Percentiles rank a stretch among this genome's conserved stretches.
phyloP scores from a whole-genome alignment of 2,113 vertebrate species.

The Desmodus rotundus region DNA sequence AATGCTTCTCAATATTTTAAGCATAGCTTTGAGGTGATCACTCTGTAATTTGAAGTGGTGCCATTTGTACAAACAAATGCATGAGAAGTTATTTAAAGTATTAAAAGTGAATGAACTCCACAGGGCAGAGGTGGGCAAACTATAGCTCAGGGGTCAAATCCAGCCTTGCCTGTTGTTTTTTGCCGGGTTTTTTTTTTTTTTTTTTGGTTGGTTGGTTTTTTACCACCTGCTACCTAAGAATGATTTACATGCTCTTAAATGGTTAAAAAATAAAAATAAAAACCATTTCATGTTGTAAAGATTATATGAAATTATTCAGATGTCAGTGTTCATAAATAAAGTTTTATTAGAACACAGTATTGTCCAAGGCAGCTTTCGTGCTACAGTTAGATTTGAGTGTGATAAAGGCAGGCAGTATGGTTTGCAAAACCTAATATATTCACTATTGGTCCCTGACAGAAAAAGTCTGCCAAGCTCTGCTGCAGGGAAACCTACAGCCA shows the following conservation, averaged over 20 bases:
- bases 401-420: not conserved
- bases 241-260: not conserved
- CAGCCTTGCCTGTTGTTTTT: not conserved
- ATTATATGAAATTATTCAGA: not conserved
- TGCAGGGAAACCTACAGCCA: not conserved
- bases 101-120: not conserved
- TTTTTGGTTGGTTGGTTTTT: not conserved
- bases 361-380: not conserved
- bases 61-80: not conserved
- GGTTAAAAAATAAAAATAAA: not conserved
- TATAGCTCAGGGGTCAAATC: not conserved
- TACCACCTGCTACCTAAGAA: not conserved
- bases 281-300: not conserved
- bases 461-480: not conserved
- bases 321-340: not conserved
- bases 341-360: not conserved
- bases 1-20: conserved; percentile 31
- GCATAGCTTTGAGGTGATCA: not conserved
- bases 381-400: not conserved
- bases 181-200: too few species aligned
- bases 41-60: not conserved
- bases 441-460: not conserved
- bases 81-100: not conserved
- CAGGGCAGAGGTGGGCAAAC: not conserved
- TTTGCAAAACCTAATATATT: not conserved